These are phyloP conservation scores for Caenorhabditis macrosperma DNA, from an alignment of 2,888 invertebrate species.

Conservation along the genomic window DNA sequence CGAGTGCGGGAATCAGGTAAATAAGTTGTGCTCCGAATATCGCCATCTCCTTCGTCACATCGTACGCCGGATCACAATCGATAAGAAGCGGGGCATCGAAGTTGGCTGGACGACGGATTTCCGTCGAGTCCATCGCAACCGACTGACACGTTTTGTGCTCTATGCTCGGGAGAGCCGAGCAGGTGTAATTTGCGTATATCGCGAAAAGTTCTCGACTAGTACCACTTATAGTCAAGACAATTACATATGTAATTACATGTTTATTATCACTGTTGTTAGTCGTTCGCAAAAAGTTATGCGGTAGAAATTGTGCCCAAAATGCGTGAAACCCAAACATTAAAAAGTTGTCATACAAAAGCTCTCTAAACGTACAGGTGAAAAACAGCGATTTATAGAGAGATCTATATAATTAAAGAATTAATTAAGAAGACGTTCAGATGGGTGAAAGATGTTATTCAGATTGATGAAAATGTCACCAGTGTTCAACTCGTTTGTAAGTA, in stretches of 20 bases:
- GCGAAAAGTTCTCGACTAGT: too few species aligned
- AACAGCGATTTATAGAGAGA: neutral
- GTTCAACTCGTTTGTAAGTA: constrained; percentile 15
- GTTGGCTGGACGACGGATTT: too few species aligned
- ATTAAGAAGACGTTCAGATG: neutral
- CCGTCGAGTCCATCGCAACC: too few species aligned
- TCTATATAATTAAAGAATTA: neutral
- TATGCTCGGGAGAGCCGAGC: too few species aligned
- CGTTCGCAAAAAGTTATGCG: neutral
- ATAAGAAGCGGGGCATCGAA: neutral
- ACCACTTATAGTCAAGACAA: too few species aligned
- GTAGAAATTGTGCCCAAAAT: neutral
- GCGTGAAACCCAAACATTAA: neutral
- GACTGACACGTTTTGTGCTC: too few species aligned
- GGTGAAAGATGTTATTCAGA: too few species aligned
- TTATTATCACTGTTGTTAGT: neutral
- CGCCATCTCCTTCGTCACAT: neutral
- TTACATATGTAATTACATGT: neutral
- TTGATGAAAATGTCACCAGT: constrained; percentile 31
- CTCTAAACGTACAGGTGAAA: neutral
- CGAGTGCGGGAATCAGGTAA: neutral
- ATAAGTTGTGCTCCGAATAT: neutral
- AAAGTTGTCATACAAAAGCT: constrained; percentile 1
- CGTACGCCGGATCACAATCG: neutral
- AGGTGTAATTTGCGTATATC: too few species aligned